A percentile compares a stretch with the other conserved stretches of the same genome.
Evolutionary conservation across 2,888 invertebrate species (phyloP).

Genomic region (Neuroscelio doddi): DNA sequence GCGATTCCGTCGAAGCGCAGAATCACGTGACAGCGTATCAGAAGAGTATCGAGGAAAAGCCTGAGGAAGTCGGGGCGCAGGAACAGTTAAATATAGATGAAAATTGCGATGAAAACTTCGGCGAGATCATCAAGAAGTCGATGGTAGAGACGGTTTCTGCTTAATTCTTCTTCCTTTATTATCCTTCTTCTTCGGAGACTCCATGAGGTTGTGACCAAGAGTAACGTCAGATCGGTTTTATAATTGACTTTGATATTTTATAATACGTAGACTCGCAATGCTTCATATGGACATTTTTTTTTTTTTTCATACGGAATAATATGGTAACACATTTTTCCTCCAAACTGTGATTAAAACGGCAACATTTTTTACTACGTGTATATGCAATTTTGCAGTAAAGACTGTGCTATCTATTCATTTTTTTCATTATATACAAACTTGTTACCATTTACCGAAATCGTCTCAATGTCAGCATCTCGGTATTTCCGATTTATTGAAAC

Average conservation of each 20-base stretch:
- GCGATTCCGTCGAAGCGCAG: constrained; percentile 60
- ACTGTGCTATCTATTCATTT: too few species aligned
- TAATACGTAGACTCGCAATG: too few species aligned
- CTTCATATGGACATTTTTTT: too few species aligned
- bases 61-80: constrained; percentile 29
- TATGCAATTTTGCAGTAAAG: too few species aligned
- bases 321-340: too few species aligned
- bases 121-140: constrained; percentile 93
- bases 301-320: too few species aligned
- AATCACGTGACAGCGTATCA: constrained; percentile 41
- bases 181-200: constrained; percentile 25
- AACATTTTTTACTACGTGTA: too few species aligned
- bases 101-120: constrained; percentile 84
- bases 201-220: constrained; percentile 69
- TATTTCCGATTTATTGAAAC: constrained; percentile 33
- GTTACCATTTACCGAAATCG: constrained; percentile 28
- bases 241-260: too few species aligned
- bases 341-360: too few species aligned
- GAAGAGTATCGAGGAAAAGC: constrained; percentile 38
- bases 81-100: constrained; percentile 59
- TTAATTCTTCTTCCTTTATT: constrained; percentile 69
- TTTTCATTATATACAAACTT: too few species aligned
- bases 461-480: not conserved
- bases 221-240: constrained; percentile 68
- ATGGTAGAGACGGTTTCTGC: constrained; percentile 93